Evolutionary conservation across 2,888 invertebrate genomes (phyloP).

Genomic region (Callimorpha dominula): DNA sequence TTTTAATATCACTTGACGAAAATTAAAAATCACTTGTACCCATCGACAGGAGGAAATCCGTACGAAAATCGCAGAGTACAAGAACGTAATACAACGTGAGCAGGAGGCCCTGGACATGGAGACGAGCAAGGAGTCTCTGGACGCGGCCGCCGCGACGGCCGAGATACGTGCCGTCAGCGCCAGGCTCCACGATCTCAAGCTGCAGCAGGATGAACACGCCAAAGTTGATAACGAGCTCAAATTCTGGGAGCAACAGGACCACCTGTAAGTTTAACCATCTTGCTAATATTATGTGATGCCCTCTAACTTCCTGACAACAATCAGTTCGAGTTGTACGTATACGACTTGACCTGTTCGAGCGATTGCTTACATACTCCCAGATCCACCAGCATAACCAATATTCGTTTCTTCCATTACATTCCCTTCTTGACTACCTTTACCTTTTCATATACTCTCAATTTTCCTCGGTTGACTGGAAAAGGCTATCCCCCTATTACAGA

Average conservation of each 20-base stretch:
- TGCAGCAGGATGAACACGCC: slow-evolving; percentile 50
- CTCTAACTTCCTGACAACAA: too few species aligned
- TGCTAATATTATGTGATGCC: too few species aligned
- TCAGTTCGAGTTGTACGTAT: too few species aligned
- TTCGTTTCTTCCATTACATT: too few species aligned
- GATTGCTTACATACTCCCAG: too few species aligned
- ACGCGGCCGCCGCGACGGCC: slow-evolving; percentile 48
- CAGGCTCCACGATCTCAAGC: slow-evolving; percentile 47
- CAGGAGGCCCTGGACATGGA: slow-evolving; percentile 58
- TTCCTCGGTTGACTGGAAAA: too few species aligned
- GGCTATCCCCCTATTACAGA: too few species aligned
- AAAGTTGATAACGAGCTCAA: slow-evolving; percentile 53
- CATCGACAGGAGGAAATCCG: slow-evolving; percentile 66
- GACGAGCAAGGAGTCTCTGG: slow-evolving; percentile 49
- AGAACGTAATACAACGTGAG: slow-evolving; percentile 55
- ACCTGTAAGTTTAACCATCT: slow-evolving; percentile 51
- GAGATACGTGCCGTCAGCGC: slow-evolving; percentile 44
- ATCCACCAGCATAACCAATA: too few species aligned
- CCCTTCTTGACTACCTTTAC: too few species aligned
- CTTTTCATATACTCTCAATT: too few species aligned
- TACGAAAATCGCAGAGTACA: slow-evolving; percentile 61
- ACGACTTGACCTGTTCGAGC: too few species aligned
- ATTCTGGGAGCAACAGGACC: slow-evolving; percentile 68
- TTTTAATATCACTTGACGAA: not conserved
- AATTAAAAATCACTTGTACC: not conserved